These are phyloP conservation scores for Orestias chungarensis DNA, from an alignment of 2,797 vertebrate species.

Conservation along the genomic window DNA sequence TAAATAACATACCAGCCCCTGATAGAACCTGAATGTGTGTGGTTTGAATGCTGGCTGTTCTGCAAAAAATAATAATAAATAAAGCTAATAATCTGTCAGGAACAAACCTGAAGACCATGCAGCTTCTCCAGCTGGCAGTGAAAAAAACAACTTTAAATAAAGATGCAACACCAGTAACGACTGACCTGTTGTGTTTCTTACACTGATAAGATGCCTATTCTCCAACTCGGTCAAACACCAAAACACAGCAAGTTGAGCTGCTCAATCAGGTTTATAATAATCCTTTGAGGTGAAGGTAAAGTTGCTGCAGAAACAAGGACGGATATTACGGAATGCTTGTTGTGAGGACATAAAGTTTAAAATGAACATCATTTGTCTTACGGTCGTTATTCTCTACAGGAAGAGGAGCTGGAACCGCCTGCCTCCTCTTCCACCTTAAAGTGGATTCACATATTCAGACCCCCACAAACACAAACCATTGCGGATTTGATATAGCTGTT, in stretches of 20 bases:
- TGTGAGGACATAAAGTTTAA: slow-evolving; percentile 19
- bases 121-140: slow-evolving; percentile 51
- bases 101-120: slow-evolving; percentile 22
- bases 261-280: slow-evolving; percentile 11
- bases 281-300: background rate
- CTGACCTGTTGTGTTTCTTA: background rate
- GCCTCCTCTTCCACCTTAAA: slow-evolving; percentile 24
- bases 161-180: slow-evolving; percentile 2
- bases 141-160: too few relatives aligned
- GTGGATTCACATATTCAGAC: slow-evolving; percentile 20
- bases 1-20: slow-evolving; percentile 34
- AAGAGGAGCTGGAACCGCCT: background rate
- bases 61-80: background rate
- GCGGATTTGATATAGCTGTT: slow-evolving; percentile 67
- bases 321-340: slow-evolving; percentile 41
- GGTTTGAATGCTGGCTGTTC: slow-evolving; percentile 2
- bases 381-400: slow-evolving; percentile 3
- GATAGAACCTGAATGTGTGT: slow-evolving; percentile 58
- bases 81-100: background rate
- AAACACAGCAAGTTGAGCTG: background rate
- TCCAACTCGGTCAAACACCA: background rate
- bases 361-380: slow-evolving; percentile 12
- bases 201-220: background rate
- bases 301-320: slow-evolving; percentile 20
- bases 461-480: slow-evolving; percentile 41